Evolutionary conservation across 1,140 invertebrate species (phyloP).

Genomic region (Drosophila setifemur): DNA sequence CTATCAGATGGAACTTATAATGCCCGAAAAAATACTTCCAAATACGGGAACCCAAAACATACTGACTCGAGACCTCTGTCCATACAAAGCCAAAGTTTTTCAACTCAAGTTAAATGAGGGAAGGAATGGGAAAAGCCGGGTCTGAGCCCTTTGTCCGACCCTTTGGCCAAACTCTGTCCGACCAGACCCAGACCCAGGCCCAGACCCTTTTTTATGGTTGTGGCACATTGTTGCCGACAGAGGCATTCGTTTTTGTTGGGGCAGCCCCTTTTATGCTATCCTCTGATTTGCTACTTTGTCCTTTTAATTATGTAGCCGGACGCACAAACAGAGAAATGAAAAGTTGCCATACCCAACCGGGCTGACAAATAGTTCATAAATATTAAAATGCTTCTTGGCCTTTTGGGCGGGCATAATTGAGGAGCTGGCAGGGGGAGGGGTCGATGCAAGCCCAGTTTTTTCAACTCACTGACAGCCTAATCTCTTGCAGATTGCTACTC

Average conservation of each 20-base stretch:
- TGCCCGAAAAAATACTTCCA: neutral
- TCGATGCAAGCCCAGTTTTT: constrained; percentile 3
- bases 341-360: constrained; percentile 17
- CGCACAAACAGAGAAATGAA: constrained; percentile 10
- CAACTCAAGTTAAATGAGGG: constrained; percentile 16
- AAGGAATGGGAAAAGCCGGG: neutral
- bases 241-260: constrained; percentile 20
- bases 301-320: constrained; percentile 75
- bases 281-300: constrained; percentile 75
- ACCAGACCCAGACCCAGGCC: constrained; percentile 13
- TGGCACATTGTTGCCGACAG: constrained; percentile 1
- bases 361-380: constrained; percentile 71
- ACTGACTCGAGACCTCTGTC: constrained; percentile 9
- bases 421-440: neutral
- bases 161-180: constrained; percentile 3
- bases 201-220: constrained; percentile 39
- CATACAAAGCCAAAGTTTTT: neutral
- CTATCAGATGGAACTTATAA: neutral
- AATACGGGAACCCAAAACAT: constrained; percentile 1
- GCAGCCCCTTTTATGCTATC: constrained; percentile 56
- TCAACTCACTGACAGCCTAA: constrained; percentile 41
- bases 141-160: constrained; percentile 31
- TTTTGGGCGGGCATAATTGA: constrained; percentile 70
- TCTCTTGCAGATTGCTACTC: constrained; percentile 86
- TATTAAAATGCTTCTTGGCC: constrained; percentile 55